A percentile compares a stretch with the other conserved stretches of the same genome.
These are phyloP conservation scores for Callocephalon fimbriatum DNA, from an alignment of 2,113 vertebrate genomes.

Conservation along the genomic window DNA sequence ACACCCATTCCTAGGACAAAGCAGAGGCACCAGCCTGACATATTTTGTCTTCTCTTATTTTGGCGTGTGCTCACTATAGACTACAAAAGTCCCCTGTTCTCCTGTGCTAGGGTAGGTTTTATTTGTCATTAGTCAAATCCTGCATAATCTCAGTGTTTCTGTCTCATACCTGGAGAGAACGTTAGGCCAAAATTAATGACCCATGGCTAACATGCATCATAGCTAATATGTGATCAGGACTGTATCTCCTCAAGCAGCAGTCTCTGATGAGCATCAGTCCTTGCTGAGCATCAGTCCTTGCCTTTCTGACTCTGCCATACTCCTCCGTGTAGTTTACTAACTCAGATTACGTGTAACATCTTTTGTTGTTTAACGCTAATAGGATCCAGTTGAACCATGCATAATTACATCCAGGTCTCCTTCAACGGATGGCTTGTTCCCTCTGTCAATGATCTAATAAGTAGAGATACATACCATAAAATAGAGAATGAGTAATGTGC, in stretches of 20 bases:
- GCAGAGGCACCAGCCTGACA: background rate
- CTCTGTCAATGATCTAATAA: conserved; percentile 44
- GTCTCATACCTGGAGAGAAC: conserved; percentile 26
- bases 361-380: conserved; percentile 50
- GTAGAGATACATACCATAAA: conserved; percentile 9
- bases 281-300: background rate
- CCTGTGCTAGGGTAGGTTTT: background rate
- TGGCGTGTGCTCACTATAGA: background rate
- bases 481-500: conserved; percentile 34
- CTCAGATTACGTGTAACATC: background rate
- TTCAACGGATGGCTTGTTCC: conserved; percentile 37
- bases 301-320: background rate
- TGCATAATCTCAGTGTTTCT: conserved; percentile 4
- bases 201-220: conserved; percentile 1
- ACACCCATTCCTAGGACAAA: background rate
- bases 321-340: background rate
- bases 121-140: background rate
- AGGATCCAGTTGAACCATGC: conserved; percentile 31
- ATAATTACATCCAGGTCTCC: conserved; percentile 65
- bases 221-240: background rate
- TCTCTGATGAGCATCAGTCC: background rate
- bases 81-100: background rate
- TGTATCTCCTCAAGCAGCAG: background rate
- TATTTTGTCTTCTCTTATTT: background rate
- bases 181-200: conserved; percentile 46